Percentiles rank a stretch among this genome's conserved stretches.
phyloP scores from a whole-genome alignment of 2,888 invertebrate species.

The Hemistola chrysoprasaria region DNA sequence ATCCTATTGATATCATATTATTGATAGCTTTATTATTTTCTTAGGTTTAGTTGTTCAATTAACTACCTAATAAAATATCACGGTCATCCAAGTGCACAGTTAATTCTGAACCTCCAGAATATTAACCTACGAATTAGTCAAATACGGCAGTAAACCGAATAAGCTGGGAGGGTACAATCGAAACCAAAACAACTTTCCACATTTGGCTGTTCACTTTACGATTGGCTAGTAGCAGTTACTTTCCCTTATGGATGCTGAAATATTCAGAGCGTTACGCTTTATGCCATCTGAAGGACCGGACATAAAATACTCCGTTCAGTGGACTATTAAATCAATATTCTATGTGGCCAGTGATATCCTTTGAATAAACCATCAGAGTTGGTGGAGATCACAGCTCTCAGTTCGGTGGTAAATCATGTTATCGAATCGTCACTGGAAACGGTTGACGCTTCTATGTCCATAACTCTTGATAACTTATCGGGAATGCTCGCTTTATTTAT shows the following conservation, averaged over 20 bases:
- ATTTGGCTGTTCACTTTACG: slow-evolving; percentile 4
- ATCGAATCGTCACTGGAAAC: slow-evolving; percentile 15
- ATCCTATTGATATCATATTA: too few species aligned
- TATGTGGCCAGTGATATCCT: slow-evolving; percentile 12
- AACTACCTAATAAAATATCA: too few species aligned
- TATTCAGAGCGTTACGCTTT: slow-evolving; percentile 17
- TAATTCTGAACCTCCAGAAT: too few species aligned
- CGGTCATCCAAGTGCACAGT: too few species aligned
- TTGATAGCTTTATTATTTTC: too few species aligned
- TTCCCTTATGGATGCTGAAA: slow-evolving; percentile 12
- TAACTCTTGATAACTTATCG: neutral
- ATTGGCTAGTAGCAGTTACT: neutral
- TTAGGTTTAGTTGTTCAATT: too few species aligned
- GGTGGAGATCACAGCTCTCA: slow-evolving; percentile 8
- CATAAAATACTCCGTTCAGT: slow-evolving; percentile 12
- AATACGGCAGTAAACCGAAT: too few species aligned
- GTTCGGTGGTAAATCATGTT: slow-evolving; percentile 19
- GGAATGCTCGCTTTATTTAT: neutral
- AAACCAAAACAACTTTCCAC: neutral
- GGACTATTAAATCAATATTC: slow-evolving; percentile 19
- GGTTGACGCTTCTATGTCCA: slow-evolving; percentile 1
- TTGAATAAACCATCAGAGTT: slow-evolving; percentile 21
- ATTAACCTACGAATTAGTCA: too few species aligned
- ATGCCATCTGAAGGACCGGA: slow-evolving; percentile 8
- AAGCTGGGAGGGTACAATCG: too few species aligned